Percentiles rank a stretch among this genome's conserved stretches.
phyloP scores from a whole-genome alignment of 30 jellyfish, hydroid and myxozoan species.

The Pseudorhiza aurosa region DNA sequence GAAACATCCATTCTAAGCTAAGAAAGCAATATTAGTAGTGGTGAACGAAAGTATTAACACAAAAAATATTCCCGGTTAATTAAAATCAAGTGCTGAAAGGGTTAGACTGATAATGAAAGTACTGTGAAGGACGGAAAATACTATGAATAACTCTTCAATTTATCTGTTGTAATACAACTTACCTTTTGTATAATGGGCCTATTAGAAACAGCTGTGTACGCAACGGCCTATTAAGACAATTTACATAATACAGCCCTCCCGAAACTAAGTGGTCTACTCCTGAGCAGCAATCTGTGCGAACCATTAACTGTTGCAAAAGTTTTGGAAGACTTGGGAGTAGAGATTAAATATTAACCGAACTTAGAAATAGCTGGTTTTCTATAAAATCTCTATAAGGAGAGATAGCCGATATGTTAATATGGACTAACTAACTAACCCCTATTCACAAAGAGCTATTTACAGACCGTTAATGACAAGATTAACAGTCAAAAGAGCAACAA shows the following conservation, averaged over 20 bases:
- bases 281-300: slow-evolving; percentile 18
- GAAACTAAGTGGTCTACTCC: slow-evolving; percentile 65
- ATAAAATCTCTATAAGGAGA: slow-evolving; percentile 36
- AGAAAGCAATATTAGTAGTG: slow-evolving; percentile 6
- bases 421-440: background rate
- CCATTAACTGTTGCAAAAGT: slow-evolving; percentile 48
- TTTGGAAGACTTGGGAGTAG: slow-evolving; percentile 31
- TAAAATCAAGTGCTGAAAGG: background rate
- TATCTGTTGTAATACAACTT: background rate
- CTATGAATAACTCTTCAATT: background rate
- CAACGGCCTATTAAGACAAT: background rate
- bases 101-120: slow-evolving; percentile 15
- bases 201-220: slow-evolving; percentile 22
- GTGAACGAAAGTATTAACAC: slow-evolving; percentile 26
- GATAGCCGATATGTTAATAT: background rate
- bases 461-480: slow-evolving; percentile 34
- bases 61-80: background rate
- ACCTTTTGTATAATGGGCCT: slow-evolving; percentile 73
- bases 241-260: slow-evolving; percentile 30
- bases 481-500: slow-evolving; percentile 28
- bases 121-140: slow-evolving; percentile 36
- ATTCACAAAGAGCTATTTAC: background rate
- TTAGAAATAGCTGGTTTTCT: slow-evolving; percentile 72
- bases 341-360: slow-evolving; percentile 65
- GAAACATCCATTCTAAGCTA: slow-evolving; percentile 2